Percentiles rank a stretch among this genome's conserved stretches.
Evolutionary conservation across 2,888 invertebrate genomes (phyloP).

Genomic region (Heteromurus nitidus): DNA sequence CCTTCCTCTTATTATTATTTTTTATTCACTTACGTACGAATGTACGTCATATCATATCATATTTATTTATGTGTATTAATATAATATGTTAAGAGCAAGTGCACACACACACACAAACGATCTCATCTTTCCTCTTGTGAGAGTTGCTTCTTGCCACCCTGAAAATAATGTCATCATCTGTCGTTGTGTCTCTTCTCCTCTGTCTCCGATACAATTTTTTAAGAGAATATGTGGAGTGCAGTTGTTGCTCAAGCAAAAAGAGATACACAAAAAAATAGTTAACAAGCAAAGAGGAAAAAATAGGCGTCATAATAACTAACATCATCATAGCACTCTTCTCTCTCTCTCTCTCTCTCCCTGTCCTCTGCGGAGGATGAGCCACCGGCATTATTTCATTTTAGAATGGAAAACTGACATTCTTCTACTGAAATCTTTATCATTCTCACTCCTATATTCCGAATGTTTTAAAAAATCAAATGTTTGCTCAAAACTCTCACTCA

Average conservation of each 20-base stretch:
- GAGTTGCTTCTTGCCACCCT: constrained; percentile 29
- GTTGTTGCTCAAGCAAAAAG: too few relatives aligned
- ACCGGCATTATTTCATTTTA: constrained; percentile 27
- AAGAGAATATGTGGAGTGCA: too few relatives aligned
- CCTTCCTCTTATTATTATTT: too few relatives aligned
- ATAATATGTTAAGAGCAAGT: constrained; percentile 1
- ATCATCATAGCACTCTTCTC: too few relatives aligned
- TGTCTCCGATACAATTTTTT: too few relatives aligned
- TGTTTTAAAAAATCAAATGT: too few relatives aligned
- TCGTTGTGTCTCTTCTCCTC: background rate
- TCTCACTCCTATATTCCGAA: background rate
- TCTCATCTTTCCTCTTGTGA: background rate
- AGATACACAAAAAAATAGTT: too few relatives aligned
- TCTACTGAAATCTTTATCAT: background rate
- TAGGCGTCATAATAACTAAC: too few relatives aligned
- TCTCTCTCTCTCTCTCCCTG: too few relatives aligned
- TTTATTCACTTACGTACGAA: too few relatives aligned
- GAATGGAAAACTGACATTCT: constrained; percentile 29
- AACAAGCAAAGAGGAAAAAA: background rate
- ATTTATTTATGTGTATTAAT: constrained; percentile 47
- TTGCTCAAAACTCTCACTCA: background rate
- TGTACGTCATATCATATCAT: constrained; percentile 49
- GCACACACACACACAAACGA: background rate
- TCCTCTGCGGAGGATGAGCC: constrained; percentile 13
- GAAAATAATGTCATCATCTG: constrained; percentile 28